A percentile compares a stretch with the other conserved stretches of the same genome.
Conservation (phyloP, 1,140 invertebrate genomes). For the Drosophila orosa region DNA sequence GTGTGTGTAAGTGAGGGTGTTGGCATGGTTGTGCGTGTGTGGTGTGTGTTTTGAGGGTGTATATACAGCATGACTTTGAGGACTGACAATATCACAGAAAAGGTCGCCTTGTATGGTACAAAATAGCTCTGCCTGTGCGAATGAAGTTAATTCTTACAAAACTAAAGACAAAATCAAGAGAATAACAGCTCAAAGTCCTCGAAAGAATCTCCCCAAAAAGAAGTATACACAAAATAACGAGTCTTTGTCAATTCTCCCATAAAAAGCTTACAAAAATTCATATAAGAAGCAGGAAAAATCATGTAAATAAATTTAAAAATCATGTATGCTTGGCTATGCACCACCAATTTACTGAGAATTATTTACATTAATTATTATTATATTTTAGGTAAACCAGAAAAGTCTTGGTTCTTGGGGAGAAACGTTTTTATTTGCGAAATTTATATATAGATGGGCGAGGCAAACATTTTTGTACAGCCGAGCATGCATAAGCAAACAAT, state of each 20-base stretch:
- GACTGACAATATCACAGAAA: conserved; percentile 37
- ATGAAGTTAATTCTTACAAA: neutral
- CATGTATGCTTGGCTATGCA: conserved; percentile 34
- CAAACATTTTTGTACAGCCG: conserved; percentile 33
- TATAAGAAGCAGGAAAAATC: neutral
- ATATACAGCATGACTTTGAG: conserved; percentile 48
- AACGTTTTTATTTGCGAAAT: conserved; percentile 16
- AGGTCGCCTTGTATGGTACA: conserved; percentile 37
- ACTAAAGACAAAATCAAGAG: neutral
- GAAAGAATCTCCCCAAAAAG: neutral
- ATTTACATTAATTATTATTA: conserved; percentile 39
- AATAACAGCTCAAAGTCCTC: neutral
- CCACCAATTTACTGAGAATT: conserved; percentile 34
- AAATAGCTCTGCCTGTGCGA: conserved; percentile 26
- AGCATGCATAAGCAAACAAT: conserved; percentile 43
- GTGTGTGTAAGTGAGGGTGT: conserved; percentile 19
- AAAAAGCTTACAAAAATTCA: neutral
- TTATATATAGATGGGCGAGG: conserved; percentile 1
- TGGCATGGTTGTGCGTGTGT: conserved; percentile 8
- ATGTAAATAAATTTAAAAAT: neutral
- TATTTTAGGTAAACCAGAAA: neutral
- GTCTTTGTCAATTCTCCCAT: neutral
- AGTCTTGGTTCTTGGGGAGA: neutral
- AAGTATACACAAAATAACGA: neutral
- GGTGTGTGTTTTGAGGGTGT: conserved; percentile 16